Evolutionary conservation across 2,888 invertebrate species (phyloP), one percentile per base, ranked within the genome.

Genomic region (Erebia epiphron): DNA sequence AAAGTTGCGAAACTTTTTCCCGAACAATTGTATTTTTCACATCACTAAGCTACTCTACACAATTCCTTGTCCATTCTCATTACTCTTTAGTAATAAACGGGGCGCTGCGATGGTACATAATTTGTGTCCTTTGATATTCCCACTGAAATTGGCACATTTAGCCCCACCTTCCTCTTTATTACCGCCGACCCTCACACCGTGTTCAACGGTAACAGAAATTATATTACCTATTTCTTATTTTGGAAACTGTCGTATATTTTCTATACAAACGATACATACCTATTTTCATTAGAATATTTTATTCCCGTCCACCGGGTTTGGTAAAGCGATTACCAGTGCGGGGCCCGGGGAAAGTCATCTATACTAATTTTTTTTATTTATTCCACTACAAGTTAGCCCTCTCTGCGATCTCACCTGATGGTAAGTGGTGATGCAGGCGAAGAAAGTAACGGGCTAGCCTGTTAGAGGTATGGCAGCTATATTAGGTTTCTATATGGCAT

Each of bases 61-160:
- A 21, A 67, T 11, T 41, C 58, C 2, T 62, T 73, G 72, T 75
- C 57, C 75, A 54, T 72, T 69, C 76, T 78, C 78, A 77, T 78
- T 76, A 78, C 77, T 71, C 75, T 71, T 72, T 69, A 73, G 76
- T 73, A 77, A 76, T 78, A 76, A 78, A 76, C 72, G 75, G 75
- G 64, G 72, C 75, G 71, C 71, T 75, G 75, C 73, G 77, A 78
- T 76, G 78, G 71, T 74, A 76, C 76, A 79, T 78, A 78, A 79
- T 79, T 79, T 79, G 79, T 78, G 78, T 76, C 79, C 79, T 77
- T 77, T 79, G 79, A 79, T 79, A 78, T 78, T 77, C 74, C 75
- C 75, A 73, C 76, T 73, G 75, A 77, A 79, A 78, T 78, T 76
- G 75, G 75, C 71, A 74, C 73, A 76, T 69, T 70, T 69, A 72